These are phyloP conservation scores for Patella vulgata DNA, from an alignment of 1,140 invertebrate species.

Conservation along the genomic window DNA sequence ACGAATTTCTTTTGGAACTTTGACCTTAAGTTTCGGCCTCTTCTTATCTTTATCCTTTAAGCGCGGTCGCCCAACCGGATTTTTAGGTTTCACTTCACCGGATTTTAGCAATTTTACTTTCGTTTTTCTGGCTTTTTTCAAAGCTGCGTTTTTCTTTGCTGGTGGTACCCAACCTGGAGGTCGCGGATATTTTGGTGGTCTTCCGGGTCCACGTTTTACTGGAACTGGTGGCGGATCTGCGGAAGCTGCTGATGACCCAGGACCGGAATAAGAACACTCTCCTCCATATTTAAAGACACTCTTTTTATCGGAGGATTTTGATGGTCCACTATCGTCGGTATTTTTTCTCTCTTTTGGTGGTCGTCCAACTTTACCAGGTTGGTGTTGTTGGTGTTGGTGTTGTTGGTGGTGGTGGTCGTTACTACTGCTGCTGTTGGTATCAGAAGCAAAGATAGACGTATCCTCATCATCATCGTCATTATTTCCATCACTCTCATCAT, in stretches of 20 bases:
- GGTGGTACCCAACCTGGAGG: conserved; percentile 22
- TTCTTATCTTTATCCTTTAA: too few species aligned
- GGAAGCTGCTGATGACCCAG: neutral
- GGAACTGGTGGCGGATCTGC: conserved; percentile 72
- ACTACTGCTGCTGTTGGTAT: conserved; percentile 3
- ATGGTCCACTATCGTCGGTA: neutral
- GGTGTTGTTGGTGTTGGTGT: neutral
- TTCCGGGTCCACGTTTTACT: conserved; percentile 26
- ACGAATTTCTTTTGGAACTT: too few species aligned
- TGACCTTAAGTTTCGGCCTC: too few species aligned
- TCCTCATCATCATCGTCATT: conserved; percentile 17
- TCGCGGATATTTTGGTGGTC: conserved; percentile 30
- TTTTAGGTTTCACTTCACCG: too few species aligned
- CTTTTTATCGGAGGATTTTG: neutral
- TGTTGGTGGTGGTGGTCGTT: conserved; percentile 7
- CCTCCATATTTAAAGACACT: neutral
- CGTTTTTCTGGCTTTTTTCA: neutral
- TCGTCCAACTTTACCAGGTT: conserved; percentile 6
- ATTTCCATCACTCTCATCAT: conserved; percentile 1
- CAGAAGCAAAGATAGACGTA: conserved; percentile 9
- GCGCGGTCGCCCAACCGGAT: too few species aligned
- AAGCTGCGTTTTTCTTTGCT: neutral
- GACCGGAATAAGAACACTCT: neutral
- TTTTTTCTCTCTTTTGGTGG: neutral
- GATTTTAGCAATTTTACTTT: too few species aligned